phyloP scores from a whole-genome alignment of 2,888 invertebrate species.

The Cinara cedri region DNA sequence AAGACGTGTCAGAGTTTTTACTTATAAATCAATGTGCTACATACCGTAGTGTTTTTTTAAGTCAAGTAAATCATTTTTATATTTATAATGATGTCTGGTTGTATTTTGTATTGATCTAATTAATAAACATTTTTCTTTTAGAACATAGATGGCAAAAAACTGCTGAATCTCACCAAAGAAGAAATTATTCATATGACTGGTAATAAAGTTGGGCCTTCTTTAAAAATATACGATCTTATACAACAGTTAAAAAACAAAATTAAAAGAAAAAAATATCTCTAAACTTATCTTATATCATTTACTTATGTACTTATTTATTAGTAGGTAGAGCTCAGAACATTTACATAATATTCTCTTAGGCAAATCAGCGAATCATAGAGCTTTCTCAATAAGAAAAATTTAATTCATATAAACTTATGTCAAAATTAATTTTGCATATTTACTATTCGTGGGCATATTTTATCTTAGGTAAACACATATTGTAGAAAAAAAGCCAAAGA shows the following conservation, averaged over 20 bases:
- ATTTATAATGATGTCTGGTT: background rate
- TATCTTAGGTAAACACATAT: no score
- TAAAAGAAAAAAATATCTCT: constrained; percentile 45
- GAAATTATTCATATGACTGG: constrained; percentile 87
- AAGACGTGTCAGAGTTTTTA: constrained; percentile 88
- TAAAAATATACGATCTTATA: constrained; percentile 91
- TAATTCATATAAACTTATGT: no score
- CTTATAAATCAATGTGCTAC: constrained; percentile 80
- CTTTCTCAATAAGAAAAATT: no score
- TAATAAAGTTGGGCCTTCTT: constrained; percentile 92
- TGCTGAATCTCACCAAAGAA: constrained; percentile 84
- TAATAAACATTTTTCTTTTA: constrained; percentile 63
- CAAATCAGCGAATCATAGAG: no score
- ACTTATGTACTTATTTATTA: background rate
- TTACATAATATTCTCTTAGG: no score
- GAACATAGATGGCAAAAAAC: constrained; percentile 80
- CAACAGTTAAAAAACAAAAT: constrained; percentile 62
- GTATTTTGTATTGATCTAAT: constrained; percentile 6
- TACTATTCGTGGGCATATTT: no score
- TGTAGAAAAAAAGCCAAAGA: no score
- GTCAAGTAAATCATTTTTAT: constrained; percentile 63
- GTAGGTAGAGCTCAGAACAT: no score
- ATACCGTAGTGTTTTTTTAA: constrained; percentile 69
- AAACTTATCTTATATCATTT: background rate
- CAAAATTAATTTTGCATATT: no score